Conservation (phyloP, 2,797 vertebrate genomes). For the Siniperca obscura region DNA sequence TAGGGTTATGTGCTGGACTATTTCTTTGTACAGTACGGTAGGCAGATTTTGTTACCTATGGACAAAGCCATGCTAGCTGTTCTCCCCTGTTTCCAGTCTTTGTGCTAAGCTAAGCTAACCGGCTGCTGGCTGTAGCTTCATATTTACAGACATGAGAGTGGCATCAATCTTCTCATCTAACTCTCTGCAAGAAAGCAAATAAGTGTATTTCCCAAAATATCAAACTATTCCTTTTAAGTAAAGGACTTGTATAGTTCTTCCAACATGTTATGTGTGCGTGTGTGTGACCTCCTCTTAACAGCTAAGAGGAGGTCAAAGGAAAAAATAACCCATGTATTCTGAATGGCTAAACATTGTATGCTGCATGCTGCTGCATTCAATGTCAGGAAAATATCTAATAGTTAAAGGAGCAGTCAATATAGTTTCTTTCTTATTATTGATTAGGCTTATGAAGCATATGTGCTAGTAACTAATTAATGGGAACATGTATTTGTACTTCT, state of each 20-base stretch:
- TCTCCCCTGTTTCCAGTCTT: not conserved
- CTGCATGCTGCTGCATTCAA: not conserved
- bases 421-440: no score
- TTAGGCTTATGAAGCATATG: no score
- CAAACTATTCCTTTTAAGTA: slow-evolving; percentile 13
- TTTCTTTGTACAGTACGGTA: not conserved
- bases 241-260: not conserved
- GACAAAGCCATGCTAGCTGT: not conserved
- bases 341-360: not conserved
- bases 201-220: not conserved
- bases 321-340: slow-evolving; percentile 1
- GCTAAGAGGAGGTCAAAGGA: slow-evolving; percentile 6
- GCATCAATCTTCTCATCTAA: no score
- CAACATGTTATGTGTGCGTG: no score
- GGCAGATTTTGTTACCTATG: no score
- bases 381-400: not conserved
- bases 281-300: no score
- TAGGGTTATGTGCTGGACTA: not conserved
- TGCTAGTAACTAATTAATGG: no score
- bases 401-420: no score
- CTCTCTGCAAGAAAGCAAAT: no score
- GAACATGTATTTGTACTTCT: no score
- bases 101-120: not conserved
- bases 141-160: no score
- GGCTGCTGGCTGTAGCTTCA: not conserved